Evolutionary conservation across 2,113 vertebrate species (phyloP), one percentile per base, ranked within the genome.

Genomic region (Plecotus auritus): DNA sequence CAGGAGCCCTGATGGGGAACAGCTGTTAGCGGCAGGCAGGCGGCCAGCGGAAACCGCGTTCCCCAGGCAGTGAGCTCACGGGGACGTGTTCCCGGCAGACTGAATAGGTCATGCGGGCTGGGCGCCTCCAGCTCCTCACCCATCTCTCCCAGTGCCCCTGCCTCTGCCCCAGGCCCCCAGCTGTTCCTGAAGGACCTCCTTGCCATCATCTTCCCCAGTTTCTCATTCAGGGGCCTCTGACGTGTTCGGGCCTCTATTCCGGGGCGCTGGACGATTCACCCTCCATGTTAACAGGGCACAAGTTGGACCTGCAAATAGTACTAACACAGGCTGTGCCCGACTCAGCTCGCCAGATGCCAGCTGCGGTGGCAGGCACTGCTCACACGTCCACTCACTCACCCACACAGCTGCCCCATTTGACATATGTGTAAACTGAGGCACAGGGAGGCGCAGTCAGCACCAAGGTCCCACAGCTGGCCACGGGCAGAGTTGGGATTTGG

Each of bases 321-420:
- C 72, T 35, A 4, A 5, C 4, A 1, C 1, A 16, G n/a, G 67
- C 42, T 1, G 45, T 35, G 2, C 10, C 4, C 4, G 12, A 0
- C 40, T 8, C 7, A 5, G 51, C 26, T 64, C 7, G 0, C 54
- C 42, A 1, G 26, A 56, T 1, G 17, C 28, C 42, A 0, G 7
- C 32, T 10, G 32, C 64, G 20, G 7, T 11, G 2, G 2, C 28
- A 1, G 56, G 28, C 23, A 17, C 42, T 22, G 20, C 37, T 30
- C 61, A 22, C 1, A 0, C 0, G 12, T 1, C 13, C 5, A 18
- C 2, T 16, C 28, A 3, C n/a, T 47, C 26, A 28, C 40, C 22
- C 4, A 7, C 20, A 5, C 42, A 14, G 28, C 61, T 5, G 30
- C 66, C 22, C 32, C 82, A 32, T 11, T 4, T 1, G 8, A 16